phyloP scores from a whole-genome alignment of 2,888 invertebrate genomes.

The Hoplodrina ambigua region DNA sequence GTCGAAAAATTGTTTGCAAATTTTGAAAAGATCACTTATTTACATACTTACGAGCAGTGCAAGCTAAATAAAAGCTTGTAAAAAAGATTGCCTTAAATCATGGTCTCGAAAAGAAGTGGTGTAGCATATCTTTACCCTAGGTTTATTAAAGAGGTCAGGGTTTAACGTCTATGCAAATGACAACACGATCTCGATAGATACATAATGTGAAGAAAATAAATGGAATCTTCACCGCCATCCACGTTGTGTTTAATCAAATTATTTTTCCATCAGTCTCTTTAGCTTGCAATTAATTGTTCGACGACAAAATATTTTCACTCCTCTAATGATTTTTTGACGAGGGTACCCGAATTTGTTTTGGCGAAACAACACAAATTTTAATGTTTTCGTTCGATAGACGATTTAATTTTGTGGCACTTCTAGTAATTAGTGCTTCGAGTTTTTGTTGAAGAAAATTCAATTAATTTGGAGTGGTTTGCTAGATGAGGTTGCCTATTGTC shows the following conservation, averaged over 20 bases:
- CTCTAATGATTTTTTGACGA: conserved; percentile 85
- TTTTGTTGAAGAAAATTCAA: conserved; percentile 28
- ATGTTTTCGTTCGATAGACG: conserved; percentile 48
- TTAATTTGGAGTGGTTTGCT: conserved; percentile 36
- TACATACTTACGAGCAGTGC: no score
- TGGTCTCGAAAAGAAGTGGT: no score
- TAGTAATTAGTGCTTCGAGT: conserved; percentile 39
- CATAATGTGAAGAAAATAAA: conserved; percentile 35
- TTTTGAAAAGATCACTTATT: no score
- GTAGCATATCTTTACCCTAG: not conserved
- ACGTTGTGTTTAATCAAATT: conserved; percentile 57
- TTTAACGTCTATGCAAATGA: conserved; percentile 16
- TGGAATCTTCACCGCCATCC: conserved; percentile 24
- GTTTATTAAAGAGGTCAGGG: not conserved
- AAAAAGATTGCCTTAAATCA: no score
- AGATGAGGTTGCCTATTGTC: conserved; percentile 17
- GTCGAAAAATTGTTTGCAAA: no score
- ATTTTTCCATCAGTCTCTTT: conserved; percentile 57
- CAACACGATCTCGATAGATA: conserved; percentile 7
- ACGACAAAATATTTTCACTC: conserved; percentile 84
- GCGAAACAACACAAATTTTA: conserved; percentile 73
- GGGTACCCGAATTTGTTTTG: conserved; percentile 76
- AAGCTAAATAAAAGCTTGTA: no score
- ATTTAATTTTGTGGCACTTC: conserved; percentile 39
- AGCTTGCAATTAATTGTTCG: conserved; percentile 69